Conservation (phyloP, 2,888 invertebrate genomes). For the Drepana falcataria region DNA sequence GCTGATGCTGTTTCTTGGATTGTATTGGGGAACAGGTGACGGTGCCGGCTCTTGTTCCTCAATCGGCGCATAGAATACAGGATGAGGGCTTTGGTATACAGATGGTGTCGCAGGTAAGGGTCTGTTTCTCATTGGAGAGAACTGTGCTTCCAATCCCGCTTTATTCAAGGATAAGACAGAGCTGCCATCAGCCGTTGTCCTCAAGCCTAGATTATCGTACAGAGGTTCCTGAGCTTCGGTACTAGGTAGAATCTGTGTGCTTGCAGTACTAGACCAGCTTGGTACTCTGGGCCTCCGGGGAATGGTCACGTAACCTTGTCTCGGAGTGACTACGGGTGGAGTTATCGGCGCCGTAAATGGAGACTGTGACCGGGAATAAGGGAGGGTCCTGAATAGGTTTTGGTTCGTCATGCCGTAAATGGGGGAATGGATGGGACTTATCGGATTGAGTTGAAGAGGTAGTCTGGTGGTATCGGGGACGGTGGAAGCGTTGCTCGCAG, state of each 20-base stretch:
- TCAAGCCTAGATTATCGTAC: conserved; percentile 90
- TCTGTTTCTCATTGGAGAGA: conserved; percentile 80
- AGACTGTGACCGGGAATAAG: conserved; percentile 88
- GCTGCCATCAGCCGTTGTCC: conserved; percentile 93
- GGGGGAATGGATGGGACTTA: conserved; percentile 83
- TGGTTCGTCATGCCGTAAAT: conserved; percentile 82
- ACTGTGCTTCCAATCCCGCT: conserved; percentile 75
- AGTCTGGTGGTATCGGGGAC: conserved; percentile 85
- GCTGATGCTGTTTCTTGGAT: conserved; percentile 71
- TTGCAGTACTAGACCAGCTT: conserved; percentile 86
- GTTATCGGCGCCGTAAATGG: conserved; percentile 82
- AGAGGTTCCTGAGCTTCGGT: conserved; percentile 84
- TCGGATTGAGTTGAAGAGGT: conserved; percentile 76
- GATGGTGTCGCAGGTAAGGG: conserved; percentile 82
- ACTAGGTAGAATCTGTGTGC: conserved; percentile 71
- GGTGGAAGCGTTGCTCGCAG: conserved; percentile 90
- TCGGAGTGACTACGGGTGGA: conserved; percentile 83
- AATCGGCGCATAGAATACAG: conserved; percentile 72
- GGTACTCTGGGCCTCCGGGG: conserved; percentile 90
- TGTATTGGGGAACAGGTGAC: conserved; percentile 67
- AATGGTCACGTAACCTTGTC: conserved; percentile 92
- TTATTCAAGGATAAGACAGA: conserved; percentile 88
- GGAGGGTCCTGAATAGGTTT: conserved; percentile 86
- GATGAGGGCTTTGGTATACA: conserved; percentile 60
- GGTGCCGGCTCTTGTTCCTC: conserved; percentile 76